Percentiles rank a stretch among this genome's conserved stretches.
Evolutionary conservation across 2,888 invertebrate genomes (phyloP).

Genomic region (Synergus japonicus): DNA sequence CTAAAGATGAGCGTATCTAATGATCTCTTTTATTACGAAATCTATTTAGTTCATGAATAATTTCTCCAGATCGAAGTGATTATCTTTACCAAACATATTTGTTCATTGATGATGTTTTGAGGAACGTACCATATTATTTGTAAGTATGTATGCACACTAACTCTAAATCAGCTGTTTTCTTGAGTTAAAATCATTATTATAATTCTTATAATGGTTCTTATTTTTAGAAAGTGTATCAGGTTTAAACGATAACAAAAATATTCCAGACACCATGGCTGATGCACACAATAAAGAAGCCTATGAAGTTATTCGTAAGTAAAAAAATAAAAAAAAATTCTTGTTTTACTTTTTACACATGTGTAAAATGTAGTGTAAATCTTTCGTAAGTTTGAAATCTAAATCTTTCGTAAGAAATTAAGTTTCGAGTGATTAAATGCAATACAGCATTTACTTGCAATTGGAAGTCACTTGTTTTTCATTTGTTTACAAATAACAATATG

Average conservation of each 20-base stretch:
- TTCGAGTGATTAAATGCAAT: no score
- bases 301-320: conserved; percentile 65
- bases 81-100: conserved; percentile 1
- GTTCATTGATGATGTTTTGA: conserved; percentile 25
- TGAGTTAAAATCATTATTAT: not conserved
- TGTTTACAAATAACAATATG: no score
- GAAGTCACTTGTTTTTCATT: no score
- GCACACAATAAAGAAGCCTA: conserved; percentile 67
- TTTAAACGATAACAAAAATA: conserved; percentile 18
- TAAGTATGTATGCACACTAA: not conserved
- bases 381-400: no score
- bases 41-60: not conserved
- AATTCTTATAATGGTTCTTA: not conserved
- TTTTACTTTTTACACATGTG: not conserved
- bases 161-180: conserved; percentile 19
- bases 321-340: not conserved
- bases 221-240: not conserved
- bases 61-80: conserved; percentile 1
- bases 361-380: no score
- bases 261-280: conserved; percentile 65
- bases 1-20: conserved; percentile 33
- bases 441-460: no score
- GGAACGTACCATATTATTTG: not conserved
- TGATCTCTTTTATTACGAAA: conserved; percentile 27
- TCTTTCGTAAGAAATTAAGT: no score